These are phyloP conservation scores for Synergus laeviventris DNA, from an alignment of 2,888 invertebrate genomes.

Conservation along the genomic window DNA sequence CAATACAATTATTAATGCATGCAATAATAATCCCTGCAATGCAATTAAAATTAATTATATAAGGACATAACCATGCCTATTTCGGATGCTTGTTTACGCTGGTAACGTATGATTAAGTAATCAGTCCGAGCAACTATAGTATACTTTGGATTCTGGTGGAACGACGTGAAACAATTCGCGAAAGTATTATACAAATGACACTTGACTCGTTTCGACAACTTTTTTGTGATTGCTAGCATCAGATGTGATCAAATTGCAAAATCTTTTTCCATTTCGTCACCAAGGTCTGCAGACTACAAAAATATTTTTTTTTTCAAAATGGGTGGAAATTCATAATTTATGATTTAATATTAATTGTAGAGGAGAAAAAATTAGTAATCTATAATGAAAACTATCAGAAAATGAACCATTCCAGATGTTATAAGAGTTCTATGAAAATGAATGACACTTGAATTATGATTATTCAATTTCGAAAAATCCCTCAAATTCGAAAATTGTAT, in stretches of 20 bases:
- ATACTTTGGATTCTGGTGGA: constrained; percentile 37
- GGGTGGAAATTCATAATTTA: too few relatives aligned
- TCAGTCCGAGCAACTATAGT: constrained; percentile 9
- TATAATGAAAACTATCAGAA: too few relatives aligned
- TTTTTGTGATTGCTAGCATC: constrained; percentile 47
- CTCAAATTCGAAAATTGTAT: neutral
- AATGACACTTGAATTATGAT: neutral
- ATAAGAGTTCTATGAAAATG: too few relatives aligned
- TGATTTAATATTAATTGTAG: too few relatives aligned
- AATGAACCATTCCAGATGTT: too few relatives aligned
- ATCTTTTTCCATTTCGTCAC: neutral
- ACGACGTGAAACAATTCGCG: constrained; percentile 57
- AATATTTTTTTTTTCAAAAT: too few relatives aligned
- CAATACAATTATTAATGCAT: neutral
- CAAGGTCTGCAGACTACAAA: neutral
- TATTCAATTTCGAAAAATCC: neutral
- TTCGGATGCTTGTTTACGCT: constrained; percentile 44
- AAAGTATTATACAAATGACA: constrained; percentile 56
- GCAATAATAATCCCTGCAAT: neutral
- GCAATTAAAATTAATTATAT: constrained; percentile 18
- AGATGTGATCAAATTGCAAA: constrained; percentile 33
- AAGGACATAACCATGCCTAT: constrained; percentile 51
- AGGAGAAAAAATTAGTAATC: too few relatives aligned
- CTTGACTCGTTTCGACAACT: constrained; percentile 33
- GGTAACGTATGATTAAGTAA: constrained; percentile 47